These are phyloP conservation scores for Antennarius striatus DNA, from an alignment of 2,113 vertebrate species.

Conservation along the genomic window DNA sequence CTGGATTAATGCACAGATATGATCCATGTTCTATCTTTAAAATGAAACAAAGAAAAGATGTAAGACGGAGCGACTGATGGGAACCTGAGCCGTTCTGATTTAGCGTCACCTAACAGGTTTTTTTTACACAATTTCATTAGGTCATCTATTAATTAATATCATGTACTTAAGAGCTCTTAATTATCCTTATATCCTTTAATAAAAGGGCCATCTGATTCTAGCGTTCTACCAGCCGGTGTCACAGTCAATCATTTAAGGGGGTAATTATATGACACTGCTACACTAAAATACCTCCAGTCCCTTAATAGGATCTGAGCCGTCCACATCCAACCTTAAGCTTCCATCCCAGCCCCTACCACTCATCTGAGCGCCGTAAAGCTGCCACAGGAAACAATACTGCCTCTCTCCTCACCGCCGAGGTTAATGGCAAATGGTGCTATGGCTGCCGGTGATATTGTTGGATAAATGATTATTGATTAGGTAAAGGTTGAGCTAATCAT, in stretches of 20 bases:
- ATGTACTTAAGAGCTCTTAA: constrained; percentile 5
- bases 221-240: constrained; percentile 29
- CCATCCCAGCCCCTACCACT: constrained; percentile 61
- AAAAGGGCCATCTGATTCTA: constrained; percentile 17
- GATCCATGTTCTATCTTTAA: not conserved
- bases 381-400: constrained; percentile 78
- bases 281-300: constrained; percentile 68
- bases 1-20: constrained; percentile 5
- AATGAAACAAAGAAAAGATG: not conserved
- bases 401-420: constrained; percentile 70
- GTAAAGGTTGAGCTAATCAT: constrained; percentile 88
- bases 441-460: constrained; percentile 81
- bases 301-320: constrained; percentile 72
- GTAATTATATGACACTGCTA: constrained; percentile 64
- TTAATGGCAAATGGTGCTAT: constrained; percentile 81
- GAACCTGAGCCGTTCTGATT: too few species aligned
- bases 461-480: constrained; percentile 88
- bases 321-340: constrained; percentile 57
- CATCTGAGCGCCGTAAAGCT: constrained; percentile 80
- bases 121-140: not conserved
- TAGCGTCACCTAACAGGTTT: too few species aligned
- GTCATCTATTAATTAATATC: constrained; percentile 16
- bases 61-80: not conserved
- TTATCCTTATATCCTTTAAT: constrained; percentile 22
- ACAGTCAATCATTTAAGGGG: constrained; percentile 63